A percentile compares a stretch with the other conserved stretches of the same genome.
Conservation (phyloP, 2,113 vertebrate species). For the Corythornis vintsioides region DNA sequence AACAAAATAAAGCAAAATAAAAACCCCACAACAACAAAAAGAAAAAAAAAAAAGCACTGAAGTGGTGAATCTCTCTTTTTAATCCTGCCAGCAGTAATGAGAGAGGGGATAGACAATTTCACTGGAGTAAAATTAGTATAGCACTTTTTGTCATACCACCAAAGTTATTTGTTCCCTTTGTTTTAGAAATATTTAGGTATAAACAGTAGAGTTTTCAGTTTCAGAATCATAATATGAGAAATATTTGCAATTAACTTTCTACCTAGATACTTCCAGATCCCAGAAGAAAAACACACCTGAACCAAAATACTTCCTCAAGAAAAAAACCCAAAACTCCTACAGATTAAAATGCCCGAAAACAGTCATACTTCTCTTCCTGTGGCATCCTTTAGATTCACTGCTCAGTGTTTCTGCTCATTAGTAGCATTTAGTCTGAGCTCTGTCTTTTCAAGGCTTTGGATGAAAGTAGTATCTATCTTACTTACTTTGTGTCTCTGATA, state of each 20-base stretch:
- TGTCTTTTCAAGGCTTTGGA: not conserved
- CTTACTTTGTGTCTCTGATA: conserved; percentile 81
- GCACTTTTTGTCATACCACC: not conserved
- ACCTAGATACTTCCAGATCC: not conserved
- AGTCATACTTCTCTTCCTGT: not conserved
- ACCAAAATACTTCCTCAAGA: not conserved
- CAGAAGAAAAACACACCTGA: not conserved
- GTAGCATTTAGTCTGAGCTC: not conserved
- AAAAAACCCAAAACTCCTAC: not conserved
- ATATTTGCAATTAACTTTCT: not conserved
- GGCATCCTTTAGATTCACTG: not conserved
- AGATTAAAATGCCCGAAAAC: not conserved
- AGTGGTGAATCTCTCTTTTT: not conserved
- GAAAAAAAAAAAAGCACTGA: not conserved
- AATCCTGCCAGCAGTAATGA: not conserved
- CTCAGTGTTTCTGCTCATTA: not conserved
- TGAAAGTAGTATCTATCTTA: conserved; percentile 28
- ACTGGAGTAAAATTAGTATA: not conserved
- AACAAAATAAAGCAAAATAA: not conserved
- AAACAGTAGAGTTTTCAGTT: not conserved
- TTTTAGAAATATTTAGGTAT: not conserved
- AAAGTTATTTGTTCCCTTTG: not conserved
- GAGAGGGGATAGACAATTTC: not conserved
- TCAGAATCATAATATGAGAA: not conserved
- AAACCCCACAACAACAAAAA: no score